Percentiles rank a stretch among this genome's conserved stretches.
Conservation (phyloP, 2,888 invertebrate species). For the Metellina segmentata region DNA sequence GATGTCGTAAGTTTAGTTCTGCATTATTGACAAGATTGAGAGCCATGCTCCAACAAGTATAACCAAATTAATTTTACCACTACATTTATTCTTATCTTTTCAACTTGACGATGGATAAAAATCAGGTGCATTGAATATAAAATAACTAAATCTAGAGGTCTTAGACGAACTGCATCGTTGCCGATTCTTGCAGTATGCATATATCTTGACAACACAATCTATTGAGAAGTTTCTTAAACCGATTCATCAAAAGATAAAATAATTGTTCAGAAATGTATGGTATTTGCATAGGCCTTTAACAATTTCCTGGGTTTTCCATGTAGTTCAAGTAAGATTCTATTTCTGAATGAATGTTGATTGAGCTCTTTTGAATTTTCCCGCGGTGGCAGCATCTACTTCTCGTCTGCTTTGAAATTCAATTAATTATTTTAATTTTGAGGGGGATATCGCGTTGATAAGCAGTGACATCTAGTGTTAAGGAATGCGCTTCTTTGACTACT, state of each 20-base stretch:
- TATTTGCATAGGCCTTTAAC: background rate
- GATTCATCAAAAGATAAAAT: background rate
- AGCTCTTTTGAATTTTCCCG: constrained; percentile 33
- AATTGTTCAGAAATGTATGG: background rate
- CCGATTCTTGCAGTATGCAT: background rate
- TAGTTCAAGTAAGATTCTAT: background rate
- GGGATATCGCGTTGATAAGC: background rate
- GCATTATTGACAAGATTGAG: too few species aligned
- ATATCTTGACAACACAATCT: background rate
- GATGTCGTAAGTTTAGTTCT: too few species aligned
- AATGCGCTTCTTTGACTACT: constrained; percentile 29
- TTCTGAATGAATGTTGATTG: constrained; percentile 51
- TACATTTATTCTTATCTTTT: too few species aligned
- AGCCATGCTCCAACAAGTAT: too few species aligned
- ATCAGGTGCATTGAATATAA: too few species aligned
- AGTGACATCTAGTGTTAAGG: constrained; percentile 10
- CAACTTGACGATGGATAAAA: too few species aligned
- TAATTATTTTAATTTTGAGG: constrained; percentile 69
- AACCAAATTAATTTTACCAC: too few species aligned
- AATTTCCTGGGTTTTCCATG: background rate
- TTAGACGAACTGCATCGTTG: too few species aligned
- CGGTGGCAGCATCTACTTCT: background rate
- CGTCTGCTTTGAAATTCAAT: constrained; percentile 52
- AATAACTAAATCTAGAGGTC: too few species aligned
- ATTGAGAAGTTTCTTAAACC: background rate